Evolutionary conservation across 2,888 invertebrate genomes (phyloP).

Genomic region (Nephrocerus scutellatus): DNA sequence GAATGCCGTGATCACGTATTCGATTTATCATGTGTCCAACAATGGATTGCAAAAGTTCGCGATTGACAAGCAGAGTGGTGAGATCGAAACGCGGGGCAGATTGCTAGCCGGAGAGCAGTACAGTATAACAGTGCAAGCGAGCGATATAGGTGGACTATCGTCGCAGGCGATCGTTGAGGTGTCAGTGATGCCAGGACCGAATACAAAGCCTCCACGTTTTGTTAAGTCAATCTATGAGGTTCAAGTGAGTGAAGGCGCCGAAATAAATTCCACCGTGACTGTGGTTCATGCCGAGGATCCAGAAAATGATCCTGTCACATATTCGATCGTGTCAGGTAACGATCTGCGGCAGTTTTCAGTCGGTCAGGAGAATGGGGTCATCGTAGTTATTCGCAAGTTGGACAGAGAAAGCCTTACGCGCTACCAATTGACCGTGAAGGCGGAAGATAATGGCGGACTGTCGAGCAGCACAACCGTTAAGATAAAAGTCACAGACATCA

Average conservation of each 20-base stretch:
- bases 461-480: slow-evolving; percentile 78
- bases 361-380: slow-evolving; percentile 78
- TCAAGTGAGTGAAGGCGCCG: slow-evolving; percentile 82
- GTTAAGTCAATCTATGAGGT: slow-evolving; percentile 76
- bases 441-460: slow-evolving; percentile 77
- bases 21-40: slow-evolving; percentile 85
- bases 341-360: slow-evolving; percentile 82
- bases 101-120: slow-evolving; percentile 81
- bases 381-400: slow-evolving; percentile 75
- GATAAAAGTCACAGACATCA: slow-evolving; percentile 83
- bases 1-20: slow-evolving; percentile 75
- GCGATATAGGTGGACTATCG: slow-evolving; percentile 70
- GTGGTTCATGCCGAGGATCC: slow-evolving; percentile 82
- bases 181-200: slow-evolving; percentile 75
- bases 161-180: slow-evolving; percentile 83
- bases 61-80: slow-evolving; percentile 72
- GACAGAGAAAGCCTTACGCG: slow-evolving; percentile 84
- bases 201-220: slow-evolving; percentile 73
- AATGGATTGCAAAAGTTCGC: slow-evolving; percentile 80
- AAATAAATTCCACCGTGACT: slow-evolving; percentile 76
- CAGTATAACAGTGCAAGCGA: slow-evolving; percentile 78
- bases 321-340: slow-evolving; percentile 81
- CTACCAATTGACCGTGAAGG: slow-evolving; percentile 79
- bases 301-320: slow-evolving; percentile 78
- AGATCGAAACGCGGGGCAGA: slow-evolving; percentile 70